Conservation (phyloP, 2,113 vertebrate species). For the Alethe castanea region DNA sequence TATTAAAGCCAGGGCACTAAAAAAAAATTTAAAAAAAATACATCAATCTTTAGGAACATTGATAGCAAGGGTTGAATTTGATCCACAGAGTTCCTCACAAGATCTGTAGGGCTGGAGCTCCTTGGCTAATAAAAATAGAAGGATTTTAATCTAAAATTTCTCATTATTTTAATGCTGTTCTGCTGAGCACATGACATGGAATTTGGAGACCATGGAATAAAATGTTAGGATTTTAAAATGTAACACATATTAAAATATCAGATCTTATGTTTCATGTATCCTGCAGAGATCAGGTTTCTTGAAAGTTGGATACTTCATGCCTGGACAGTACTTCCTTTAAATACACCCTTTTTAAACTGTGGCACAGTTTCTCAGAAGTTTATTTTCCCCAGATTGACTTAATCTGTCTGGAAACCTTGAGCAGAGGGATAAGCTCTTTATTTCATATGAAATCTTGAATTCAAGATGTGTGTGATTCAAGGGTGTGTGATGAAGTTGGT, state of each 20-base stretch:
- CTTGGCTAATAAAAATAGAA: not conserved
- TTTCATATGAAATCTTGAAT: not conserved
- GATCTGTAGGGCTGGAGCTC: not conserved
- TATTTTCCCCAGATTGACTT: not conserved
- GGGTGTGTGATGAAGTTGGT: not conserved
- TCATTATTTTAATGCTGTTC: not conserved
- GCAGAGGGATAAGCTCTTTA: not conserved
- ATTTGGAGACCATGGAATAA: not conserved
- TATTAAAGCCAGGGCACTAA: not conserved
- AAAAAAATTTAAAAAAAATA: not conserved
- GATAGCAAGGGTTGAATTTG: not conserved
- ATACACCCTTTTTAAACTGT: not conserved
- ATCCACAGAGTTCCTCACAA: not conserved
- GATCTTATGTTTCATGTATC: not conserved
- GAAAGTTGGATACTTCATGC: not conserved
- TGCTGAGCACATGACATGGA: not conserved
- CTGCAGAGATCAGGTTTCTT: not conserved
- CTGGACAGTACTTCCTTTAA: not conserved
- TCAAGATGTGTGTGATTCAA: no score
- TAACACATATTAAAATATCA: not conserved
- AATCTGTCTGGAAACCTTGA: not conserved
- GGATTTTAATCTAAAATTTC: not conserved
- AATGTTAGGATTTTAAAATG: not conserved
- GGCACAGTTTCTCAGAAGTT: not conserved
- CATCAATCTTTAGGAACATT: not conserved